phyloP scores from a whole-genome alignment of 2,797 vertebrate genomes.

The Onychomys arenicola region DNA sequence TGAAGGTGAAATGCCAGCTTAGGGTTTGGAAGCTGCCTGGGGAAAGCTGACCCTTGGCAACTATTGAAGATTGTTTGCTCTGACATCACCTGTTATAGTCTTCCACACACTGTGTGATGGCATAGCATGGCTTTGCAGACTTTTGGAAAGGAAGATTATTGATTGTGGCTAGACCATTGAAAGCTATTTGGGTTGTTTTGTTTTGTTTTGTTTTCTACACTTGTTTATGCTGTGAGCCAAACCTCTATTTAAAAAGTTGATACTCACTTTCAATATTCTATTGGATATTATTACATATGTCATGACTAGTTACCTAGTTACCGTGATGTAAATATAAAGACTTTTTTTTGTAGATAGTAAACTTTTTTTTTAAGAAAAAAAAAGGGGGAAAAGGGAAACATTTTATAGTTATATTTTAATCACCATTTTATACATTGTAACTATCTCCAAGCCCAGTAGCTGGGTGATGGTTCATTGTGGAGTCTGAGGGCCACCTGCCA shows the following conservation, averaged over 20 bases:
- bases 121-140: neutral
- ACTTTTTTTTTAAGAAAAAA: constrained; percentile 62
- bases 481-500: constrained; percentile 59
- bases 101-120: neutral
- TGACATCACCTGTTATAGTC: neutral
- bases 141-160: constrained; percentile 53
- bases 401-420: constrained; percentile 88
- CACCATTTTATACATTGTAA: constrained; percentile 86
- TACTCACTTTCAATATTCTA: constrained; percentile 89
- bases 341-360: constrained; percentile 88
- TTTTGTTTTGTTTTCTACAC: constrained; percentile 84
- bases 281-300: constrained; percentile 87
- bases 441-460: constrained; percentile 78
- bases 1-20: neutral
- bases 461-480: constrained; percentile 68
- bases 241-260: constrained; percentile 89
- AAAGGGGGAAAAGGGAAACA: constrained; percentile 74
- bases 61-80: neutral
- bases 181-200: constrained; percentile 71
- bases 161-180: constrained; percentile 67
- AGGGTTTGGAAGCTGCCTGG: neutral
- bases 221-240: constrained; percentile 89
- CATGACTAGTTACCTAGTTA: constrained; percentile 85
- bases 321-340: constrained; percentile 89
- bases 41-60: neutral